A percentile compares a stretch with the other conserved stretches of the same genome.
Evolutionary conservation across 2,797 vertebrate genomes (phyloP).

Genomic region (Pagetopsis macropterus): DNA sequence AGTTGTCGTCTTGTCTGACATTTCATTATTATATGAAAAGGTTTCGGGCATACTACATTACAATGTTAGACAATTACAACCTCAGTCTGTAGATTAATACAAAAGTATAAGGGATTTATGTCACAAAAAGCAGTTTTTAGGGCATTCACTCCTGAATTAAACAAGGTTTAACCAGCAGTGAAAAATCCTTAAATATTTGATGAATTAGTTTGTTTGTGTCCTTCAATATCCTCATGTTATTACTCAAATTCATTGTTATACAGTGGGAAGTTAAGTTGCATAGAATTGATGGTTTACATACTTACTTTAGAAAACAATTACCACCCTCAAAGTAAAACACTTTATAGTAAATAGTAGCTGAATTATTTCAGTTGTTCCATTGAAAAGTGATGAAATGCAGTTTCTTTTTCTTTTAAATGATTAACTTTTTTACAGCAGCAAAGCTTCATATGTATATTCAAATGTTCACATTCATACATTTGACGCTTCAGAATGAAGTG

Average conservation of each 20-base stretch:
- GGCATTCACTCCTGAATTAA: not conserved
- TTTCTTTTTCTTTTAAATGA: not conserved
- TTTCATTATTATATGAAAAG: not conserved
- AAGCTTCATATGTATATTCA: not conserved
- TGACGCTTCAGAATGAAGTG: not conserved
- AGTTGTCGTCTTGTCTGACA: not conserved
- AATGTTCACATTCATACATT: not conserved
- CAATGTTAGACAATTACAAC: not conserved
- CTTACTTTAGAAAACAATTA: too few species aligned
- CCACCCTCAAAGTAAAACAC: not conserved
- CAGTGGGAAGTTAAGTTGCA: not conserved
- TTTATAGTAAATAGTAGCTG: not conserved
- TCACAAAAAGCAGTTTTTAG: not conserved
- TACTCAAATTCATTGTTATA: not conserved
- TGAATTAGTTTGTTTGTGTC: not conserved
- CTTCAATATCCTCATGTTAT: not conserved
- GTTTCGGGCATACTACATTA: not conserved
- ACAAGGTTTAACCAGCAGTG: not conserved
- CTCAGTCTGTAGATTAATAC: conserved; percentile 5
- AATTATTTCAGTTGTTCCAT: too few species aligned
- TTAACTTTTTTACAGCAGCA: not conserved
- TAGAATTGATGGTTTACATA: not conserved
- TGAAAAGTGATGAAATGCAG: not conserved
- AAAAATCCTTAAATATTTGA: conserved; percentile 3
- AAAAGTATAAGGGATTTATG: not conserved